Evolutionary conservation across 2,797 vertebrate species (phyloP).

Genomic region (Hapalemur alaotrensis): DNA sequence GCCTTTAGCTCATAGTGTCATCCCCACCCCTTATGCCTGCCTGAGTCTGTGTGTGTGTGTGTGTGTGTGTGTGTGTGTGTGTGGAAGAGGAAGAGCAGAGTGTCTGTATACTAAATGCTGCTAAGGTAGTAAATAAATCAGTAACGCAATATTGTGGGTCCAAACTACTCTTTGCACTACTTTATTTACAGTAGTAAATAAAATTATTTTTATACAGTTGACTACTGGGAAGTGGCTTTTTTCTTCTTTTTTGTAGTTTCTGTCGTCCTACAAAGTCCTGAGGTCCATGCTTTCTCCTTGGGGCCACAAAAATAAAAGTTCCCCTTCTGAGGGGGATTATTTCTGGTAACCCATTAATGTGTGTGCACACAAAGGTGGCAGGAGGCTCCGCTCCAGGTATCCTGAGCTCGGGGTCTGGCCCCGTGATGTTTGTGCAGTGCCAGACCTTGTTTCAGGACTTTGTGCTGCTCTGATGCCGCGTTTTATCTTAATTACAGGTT

Average conservation of each 20-base stretch:
- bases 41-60: not conserved
- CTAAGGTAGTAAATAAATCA: slow-evolving; percentile 75
- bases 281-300: not conserved
- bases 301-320: not conserved
- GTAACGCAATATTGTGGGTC: slow-evolving; percentile 84
- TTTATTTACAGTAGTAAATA: slow-evolving; percentile 86
- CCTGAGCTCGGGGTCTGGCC: not conserved
- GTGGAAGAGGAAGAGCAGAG: not conserved
- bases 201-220: slow-evolving; percentile 86
- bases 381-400: not conserved
- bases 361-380: not conserved
- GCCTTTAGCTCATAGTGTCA: slow-evolving; percentile 54
- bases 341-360: not conserved
- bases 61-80: not conserved
- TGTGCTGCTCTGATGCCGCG: not conserved
- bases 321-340: not conserved
- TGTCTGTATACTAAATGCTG: slow-evolving; percentile 26
- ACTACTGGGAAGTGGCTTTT: slow-evolving; percentile 41
- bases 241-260: not conserved
- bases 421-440: not conserved
- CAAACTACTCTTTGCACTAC: slow-evolving; percentile 84
- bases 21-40: slow-evolving; percentile 48
- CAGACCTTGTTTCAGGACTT: not conserved
- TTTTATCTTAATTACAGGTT: not conserved
- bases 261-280: not conserved